Base-by-base conservation (phyloP, 2,888 invertebrate genomes). In the Drosophila mercatorum region DNA sequence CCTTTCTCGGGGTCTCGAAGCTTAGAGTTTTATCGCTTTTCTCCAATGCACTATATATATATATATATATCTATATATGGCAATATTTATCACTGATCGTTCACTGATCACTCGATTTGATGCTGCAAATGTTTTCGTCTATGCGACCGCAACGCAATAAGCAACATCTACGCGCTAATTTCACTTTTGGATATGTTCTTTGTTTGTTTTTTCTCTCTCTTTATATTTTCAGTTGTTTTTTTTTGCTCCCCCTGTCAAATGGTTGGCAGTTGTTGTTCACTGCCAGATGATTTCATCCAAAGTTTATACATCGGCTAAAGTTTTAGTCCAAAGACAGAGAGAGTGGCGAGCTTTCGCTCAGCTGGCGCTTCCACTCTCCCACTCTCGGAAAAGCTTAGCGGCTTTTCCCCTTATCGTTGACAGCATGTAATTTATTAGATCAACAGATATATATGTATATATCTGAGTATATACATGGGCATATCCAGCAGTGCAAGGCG, bases 241-340 rank as follows among this genome's bases (percentile, higher is more conserved):
- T 12, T 51, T 51, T 36, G 34, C 26, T n/a, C 52, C 44, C 43
- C 46, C 53, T 52, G 41, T 41, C 49, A 51, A 53, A 40, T 75
- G 60, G 52, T 40, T 56, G 62, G 53, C 53, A 63, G 56, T 65
- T 59, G 14, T 36, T 38, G 47, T 51, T 57, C 46, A 60, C 55
- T 59, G 76, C 36, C n/a, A 69, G 57, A 71, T 61, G 53, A 69
- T 72, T 80, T 53, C 72, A 86, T 80, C 68, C 75, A 83, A 84
- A 84, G 89, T 88, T 68, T 84, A 86, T 83, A 86, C 70, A 72
- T 68, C 43, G 72, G 72, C 63, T 65, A 68, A 78, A 67, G 59
- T 68, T 67, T 52, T 26, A 38, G 38, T 49, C 31, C 12, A 44
- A 12, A 5, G 22, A 46, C 12, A 46, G 46, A 6, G 46, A 26